A percentile compares a stretch with the other conserved stretches of the same genome.
These are phyloP conservation scores for Vanessa cardui DNA, from an alignment of 2,888 invertebrate species.

Conservation along the genomic window DNA sequence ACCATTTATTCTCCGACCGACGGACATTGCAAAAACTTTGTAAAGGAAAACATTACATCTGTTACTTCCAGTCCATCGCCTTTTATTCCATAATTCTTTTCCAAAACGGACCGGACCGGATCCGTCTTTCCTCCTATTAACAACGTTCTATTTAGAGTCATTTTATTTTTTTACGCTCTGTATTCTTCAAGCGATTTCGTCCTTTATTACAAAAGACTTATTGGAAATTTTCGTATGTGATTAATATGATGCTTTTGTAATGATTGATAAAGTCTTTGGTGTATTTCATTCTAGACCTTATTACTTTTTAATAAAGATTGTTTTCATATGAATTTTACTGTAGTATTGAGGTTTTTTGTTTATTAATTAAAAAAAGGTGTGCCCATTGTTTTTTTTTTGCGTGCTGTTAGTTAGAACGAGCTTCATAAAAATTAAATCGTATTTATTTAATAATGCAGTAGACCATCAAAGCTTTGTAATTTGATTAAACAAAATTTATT, in stretches of 20 bases:
- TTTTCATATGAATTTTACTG: slow-evolving; percentile 46
- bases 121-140: slow-evolving; percentile 50
- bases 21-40: slow-evolving; percentile 41
- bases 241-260: background rate
- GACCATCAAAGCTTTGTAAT: too few species aligned
- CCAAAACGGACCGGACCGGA: slow-evolving; percentile 52
- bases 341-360: slow-evolving; percentile 19
- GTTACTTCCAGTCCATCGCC: slow-evolving; percentile 51
- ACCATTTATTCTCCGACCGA: slow-evolving; percentile 19
- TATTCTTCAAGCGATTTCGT: background rate
- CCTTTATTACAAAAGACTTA: slow-evolving; percentile 9
- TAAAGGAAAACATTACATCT: slow-evolving; percentile 52
- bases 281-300: background rate
- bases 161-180: slow-evolving; percentile 5
- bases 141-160: slow-evolving; percentile 39
- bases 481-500: too few species aligned
- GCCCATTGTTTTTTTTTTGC: slow-evolving; percentile 39
- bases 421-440: too few species aligned
- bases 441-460: too few species aligned
- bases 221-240: slow-evolving; percentile 40
- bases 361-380: slow-evolving; percentile 44
- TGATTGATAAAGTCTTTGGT: background rate
- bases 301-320: background rate
- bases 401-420: background rate
- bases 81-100: slow-evolving; percentile 59